Percentiles rank a stretch among this genome's conserved stretches.
These are phyloP conservation scores for Pseudorasbora parva DNA, from an alignment of 2,113 vertebrate genomes.

Conservation along the genomic window DNA sequence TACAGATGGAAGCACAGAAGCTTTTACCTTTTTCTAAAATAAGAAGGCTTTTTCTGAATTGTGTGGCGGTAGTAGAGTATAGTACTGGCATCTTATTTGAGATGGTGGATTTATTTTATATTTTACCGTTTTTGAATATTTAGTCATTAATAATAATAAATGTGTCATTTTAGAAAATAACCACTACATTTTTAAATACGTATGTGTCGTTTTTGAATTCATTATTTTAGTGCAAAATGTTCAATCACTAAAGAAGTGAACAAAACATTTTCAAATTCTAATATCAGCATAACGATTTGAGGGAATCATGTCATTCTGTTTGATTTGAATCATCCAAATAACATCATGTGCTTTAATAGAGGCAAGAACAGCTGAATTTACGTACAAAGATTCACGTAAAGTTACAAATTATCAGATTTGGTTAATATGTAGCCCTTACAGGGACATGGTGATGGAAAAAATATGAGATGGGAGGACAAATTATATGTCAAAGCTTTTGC, in stretches of 20 bases:
- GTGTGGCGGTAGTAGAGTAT: not conserved
- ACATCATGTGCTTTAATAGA: not conserved
- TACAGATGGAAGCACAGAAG: not conserved
- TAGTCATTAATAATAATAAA: not conserved
- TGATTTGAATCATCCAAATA: not conserved
- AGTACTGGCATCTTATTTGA: not conserved
- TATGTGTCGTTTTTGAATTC: not conserved
- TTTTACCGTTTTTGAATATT: not conserved
- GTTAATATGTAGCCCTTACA: too few species aligned
- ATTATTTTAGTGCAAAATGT: not conserved
- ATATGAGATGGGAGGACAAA: too few species aligned
- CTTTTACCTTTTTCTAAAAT: constrained; percentile 23
- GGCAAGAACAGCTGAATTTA: not conserved
- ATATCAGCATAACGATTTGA: not conserved
- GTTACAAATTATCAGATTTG: not conserved
- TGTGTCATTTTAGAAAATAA: not conserved
- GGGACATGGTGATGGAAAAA: too few species aligned
- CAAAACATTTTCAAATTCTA: not conserved
- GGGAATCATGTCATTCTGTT: not conserved
- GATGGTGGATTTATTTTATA: not conserved
- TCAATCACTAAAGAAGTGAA: not conserved
- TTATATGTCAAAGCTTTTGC: too few species aligned
- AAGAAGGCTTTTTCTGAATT: not conserved
- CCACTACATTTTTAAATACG: not conserved
- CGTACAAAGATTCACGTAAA: not conserved